Conservation (phyloP, 2,797 vertebrate genomes). For the Chanos chanos region DNA sequence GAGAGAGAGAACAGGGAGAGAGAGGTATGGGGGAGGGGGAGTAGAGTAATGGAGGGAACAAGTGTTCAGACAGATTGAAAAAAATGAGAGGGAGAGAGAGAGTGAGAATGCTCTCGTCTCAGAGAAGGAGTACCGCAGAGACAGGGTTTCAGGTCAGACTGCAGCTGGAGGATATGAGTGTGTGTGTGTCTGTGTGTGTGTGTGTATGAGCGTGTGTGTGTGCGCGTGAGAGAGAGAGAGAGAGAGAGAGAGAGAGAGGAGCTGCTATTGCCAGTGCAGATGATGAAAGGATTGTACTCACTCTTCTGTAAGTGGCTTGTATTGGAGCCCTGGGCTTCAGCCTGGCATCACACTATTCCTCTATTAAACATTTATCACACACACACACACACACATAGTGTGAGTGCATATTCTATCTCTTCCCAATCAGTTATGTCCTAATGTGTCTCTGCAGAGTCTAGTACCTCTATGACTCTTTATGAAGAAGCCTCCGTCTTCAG, state of each 20-base stretch:
- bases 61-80: no score
- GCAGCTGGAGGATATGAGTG: conserved; percentile 66
- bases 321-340: conserved; percentile 49
- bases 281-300: conserved; percentile 51
- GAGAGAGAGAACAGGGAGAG: conserved; percentile 63
- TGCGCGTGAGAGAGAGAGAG: not conserved
- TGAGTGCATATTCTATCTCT: conserved; percentile 43
- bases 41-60: not conserved
- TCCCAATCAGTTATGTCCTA: conserved; percentile 36
- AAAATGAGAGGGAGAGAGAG: conserved; percentile 27
- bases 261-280: conserved; percentile 21
- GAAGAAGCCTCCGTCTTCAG: no score
- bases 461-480: conserved; percentile 36
- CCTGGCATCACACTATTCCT: conserved; percentile 46
- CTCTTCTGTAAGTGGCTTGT: conserved; percentile 48
- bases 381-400: conserved; percentile 26
- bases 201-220: conserved; percentile 17
- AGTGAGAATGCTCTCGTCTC: conserved; percentile 41
- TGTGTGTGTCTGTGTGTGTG: conserved; percentile 17
- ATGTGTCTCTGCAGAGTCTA: conserved; percentile 30
- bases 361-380: conserved; percentile 51
- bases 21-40: conserved; percentile 38
- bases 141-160: conserved; percentile 72
- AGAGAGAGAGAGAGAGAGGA: no score
- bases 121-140: conserved; percentile 28